Evolutionary conservation across 2,113 vertebrate genomes (phyloP).

Genomic region (Herpetotheres cachinnans): DNA sequence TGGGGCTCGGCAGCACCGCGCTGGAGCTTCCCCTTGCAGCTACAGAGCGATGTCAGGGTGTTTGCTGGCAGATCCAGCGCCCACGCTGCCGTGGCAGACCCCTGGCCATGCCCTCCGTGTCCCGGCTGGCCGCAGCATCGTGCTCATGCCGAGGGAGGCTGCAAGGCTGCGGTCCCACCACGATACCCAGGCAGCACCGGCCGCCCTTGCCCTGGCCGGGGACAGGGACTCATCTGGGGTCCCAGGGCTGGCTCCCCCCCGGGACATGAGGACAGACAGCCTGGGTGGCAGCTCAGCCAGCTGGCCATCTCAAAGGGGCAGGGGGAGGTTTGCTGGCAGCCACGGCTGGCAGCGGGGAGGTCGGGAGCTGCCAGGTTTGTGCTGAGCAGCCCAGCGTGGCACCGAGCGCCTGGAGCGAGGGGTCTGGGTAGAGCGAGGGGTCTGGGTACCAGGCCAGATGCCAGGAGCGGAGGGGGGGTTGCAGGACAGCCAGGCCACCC

Average conservation of each 20-base stretch:
- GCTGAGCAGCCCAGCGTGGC: background rate
- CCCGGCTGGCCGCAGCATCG: background rate
- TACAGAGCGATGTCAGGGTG: accelerated
- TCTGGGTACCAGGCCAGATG: background rate
- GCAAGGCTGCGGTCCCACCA: background rate
- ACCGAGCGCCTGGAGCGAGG: background rate
- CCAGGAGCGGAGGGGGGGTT: background rate
- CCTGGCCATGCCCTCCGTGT: accelerated
- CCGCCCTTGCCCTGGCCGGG: background rate
- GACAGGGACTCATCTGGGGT: background rate
- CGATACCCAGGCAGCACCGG: accelerated
- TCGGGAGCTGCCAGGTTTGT: background rate
- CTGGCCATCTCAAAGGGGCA: background rate
- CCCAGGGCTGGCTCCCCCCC: background rate
- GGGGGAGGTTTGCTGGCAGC: background rate
- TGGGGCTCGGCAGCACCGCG: accelerated
- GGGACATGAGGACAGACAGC: background rate
- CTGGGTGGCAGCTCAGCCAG: background rate
- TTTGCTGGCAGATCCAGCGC: background rate
- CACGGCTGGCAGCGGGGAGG: background rate
- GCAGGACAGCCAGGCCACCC: background rate
- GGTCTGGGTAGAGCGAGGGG: background rate
- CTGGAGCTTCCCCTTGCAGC: background rate
- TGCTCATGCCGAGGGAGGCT: background rate
- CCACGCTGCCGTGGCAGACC: background rate